Evolutionary conservation across 2,888 invertebrate genomes (phyloP), one percentile per base, ranked within the genome.

Genomic region (Scaptomyza reducta): DNA sequence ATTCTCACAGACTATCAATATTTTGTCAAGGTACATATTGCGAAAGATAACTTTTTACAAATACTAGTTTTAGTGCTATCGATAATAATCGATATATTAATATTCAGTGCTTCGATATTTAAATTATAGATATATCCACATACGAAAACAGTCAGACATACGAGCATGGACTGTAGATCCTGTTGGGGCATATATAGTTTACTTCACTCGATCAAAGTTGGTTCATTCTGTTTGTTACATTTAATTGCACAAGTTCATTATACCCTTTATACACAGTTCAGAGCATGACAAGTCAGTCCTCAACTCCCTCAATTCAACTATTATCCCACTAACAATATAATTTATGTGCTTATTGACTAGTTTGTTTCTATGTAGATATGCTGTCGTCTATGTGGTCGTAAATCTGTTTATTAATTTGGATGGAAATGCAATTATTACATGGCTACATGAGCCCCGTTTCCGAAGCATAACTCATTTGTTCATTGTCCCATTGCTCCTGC

Each of bases 341-440:
- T 77, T 69, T 63, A 58, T 54, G 46, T 54, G 38, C 45, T 65
- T 56, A 56, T 73, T 61, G 61, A 54, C 54, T 47, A 22, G 35
- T 22, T 6, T n/a, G 42, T 4, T 33, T 40, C 5, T 18, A 41
- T 33, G 13, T 18, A 27, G 40, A 40, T 62, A n/a, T 42, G 6
- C 5, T 11, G 11, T n/a, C 13, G 33, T 13, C 22, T 22, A 22
- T 13, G 33, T 13, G 6, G 31, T 22, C 11, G 41, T 16, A 47
- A 62, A 66, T 67, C 60, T 59, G 71, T 80, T 57, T 79, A 85
- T 79, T 83, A 81, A 85, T 81, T 83, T 81, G 73, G 50, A 60
- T 58, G 69, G 76, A 77, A 79, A 77, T 77, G 79, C 61, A 74
- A 79, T 84, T 81, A 85, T 84, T 85, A 83, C 73, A 84, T 77